A percentile compares a stretch with the other conserved stretches of the same genome.
These are phyloP conservation scores for Pseudochirops corinnae DNA, from an alignment of 2,797 vertebrate species.

Conservation along the genomic window DNA sequence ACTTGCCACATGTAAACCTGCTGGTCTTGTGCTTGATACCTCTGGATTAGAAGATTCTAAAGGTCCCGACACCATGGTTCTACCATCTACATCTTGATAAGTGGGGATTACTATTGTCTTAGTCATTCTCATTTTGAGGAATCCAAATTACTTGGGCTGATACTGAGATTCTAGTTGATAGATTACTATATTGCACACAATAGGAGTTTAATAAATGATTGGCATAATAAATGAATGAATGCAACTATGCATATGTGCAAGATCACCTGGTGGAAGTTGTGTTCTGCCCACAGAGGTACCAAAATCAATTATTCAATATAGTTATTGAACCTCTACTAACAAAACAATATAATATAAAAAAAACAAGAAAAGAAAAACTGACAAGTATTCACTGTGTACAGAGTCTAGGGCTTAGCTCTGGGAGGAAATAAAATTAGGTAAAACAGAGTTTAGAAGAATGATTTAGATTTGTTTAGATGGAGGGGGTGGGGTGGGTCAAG, in stretches of 20 bases:
- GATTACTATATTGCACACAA: background rate
- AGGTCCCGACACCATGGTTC: background rate
- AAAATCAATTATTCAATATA: background rate
- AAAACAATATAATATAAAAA: background rate
- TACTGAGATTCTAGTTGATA: background rate
- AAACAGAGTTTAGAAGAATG: background rate
- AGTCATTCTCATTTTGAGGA: background rate
- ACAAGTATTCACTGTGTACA: background rate
- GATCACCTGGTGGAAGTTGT: background rate
- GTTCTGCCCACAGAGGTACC: background rate
- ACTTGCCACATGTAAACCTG: background rate
- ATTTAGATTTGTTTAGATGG: background rate
- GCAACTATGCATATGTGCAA: background rate
- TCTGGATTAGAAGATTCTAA: background rate
- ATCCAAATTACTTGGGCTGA: background rate
- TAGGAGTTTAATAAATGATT: background rate
- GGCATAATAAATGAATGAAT: background rate
- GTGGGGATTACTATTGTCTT: background rate
- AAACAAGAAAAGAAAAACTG: background rate
- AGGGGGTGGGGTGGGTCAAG: background rate
- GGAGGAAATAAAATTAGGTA: background rate
- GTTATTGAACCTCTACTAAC: background rate
- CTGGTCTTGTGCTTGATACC: background rate
- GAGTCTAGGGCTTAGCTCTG: background rate
- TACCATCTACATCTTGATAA: background rate